Base-by-base conservation (phyloP, 2,888 invertebrate genomes). In the Hydropsyche betteni region DNA sequence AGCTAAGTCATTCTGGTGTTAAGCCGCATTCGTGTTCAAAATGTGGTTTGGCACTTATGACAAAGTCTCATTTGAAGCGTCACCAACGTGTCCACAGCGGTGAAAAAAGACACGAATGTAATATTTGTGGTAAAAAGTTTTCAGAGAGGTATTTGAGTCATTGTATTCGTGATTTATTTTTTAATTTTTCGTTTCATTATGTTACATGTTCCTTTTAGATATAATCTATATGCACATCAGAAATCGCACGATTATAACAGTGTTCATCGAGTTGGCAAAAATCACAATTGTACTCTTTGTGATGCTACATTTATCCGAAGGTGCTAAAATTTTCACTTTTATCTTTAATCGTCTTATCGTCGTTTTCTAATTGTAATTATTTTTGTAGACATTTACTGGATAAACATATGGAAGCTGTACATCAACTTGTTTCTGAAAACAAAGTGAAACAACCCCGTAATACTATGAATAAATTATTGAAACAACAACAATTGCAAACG, bases 31-130 rank as follows among this genome's bases (percentile, higher is more conserved):
- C 88, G 79, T 91, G 91, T 82, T 85, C 85, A 81, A 84, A 87
- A 80, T 92, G 92, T 83, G 88, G 90, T 24, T 84, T 90, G 73
- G 88, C 88, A 78, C 87, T 92, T 68, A 86, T 90, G 83, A 90
- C 91, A 79, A 88, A 88, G 79, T 91, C 91, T 76, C 91, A 92
- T 82, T 86, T 92, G 80, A 90, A 90, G 84, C 86, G 91, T 1
- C 92, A 92, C 84, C 88, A 89, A 87, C 87, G 90, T 79, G 89
- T 89, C 75, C 92, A 92, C 84, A 89, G 89, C 71, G 91, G 91
- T 10, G 90, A 91, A 84, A 89, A 89, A 83, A 84, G 87, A 0
- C 89, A 88, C 84, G 86, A 86, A 83, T 91, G 91, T 81, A 77
- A 80, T 72, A 84, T 86, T 75, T 90, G 90, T 84, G 89, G 88